phyloP scores from a whole-genome alignment of 2,113 vertebrate species.

The Bettongia penicillata region DNA sequence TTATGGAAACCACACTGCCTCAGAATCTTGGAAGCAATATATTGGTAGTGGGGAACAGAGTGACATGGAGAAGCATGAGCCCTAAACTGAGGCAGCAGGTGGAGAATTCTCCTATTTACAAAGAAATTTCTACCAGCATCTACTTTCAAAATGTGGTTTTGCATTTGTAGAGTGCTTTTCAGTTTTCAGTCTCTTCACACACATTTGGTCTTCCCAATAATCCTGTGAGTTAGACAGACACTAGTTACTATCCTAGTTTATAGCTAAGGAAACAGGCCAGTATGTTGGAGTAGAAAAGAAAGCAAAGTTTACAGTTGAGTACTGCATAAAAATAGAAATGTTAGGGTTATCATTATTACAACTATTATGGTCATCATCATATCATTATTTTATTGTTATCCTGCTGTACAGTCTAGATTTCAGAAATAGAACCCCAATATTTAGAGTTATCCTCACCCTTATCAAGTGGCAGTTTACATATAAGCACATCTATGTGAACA shows the following conservation, averaged over 20 bases:
- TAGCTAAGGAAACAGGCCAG: not conserved
- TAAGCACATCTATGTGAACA: not conserved
- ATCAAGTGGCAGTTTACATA: not conserved
- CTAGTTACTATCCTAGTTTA: not conserved
- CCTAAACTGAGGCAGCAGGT: not conserved
- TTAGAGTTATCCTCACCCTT: not conserved
- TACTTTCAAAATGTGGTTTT: not conserved
- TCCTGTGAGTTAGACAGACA: not conserved
- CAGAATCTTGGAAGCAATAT: not conserved
- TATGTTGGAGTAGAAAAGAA: not conserved
- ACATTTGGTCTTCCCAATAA: not conserved
- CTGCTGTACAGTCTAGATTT: not conserved
- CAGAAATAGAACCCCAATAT: not conserved
- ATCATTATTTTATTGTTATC: not conserved
- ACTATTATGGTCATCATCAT: too few relatives aligned
- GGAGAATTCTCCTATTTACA: not conserved
- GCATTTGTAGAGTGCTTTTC: not conserved
- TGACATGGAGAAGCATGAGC: not conserved
- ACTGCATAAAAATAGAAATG: not conserved
- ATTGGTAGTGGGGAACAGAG: not conserved
- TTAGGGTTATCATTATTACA: not conserved
- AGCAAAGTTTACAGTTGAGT: not conserved
- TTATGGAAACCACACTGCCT: not conserved
- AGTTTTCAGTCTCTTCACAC: not conserved
- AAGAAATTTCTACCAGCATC: not conserved